Conservation (phyloP, 2,113 vertebrate genomes). For the Melanerpes formicivorus region DNA sequence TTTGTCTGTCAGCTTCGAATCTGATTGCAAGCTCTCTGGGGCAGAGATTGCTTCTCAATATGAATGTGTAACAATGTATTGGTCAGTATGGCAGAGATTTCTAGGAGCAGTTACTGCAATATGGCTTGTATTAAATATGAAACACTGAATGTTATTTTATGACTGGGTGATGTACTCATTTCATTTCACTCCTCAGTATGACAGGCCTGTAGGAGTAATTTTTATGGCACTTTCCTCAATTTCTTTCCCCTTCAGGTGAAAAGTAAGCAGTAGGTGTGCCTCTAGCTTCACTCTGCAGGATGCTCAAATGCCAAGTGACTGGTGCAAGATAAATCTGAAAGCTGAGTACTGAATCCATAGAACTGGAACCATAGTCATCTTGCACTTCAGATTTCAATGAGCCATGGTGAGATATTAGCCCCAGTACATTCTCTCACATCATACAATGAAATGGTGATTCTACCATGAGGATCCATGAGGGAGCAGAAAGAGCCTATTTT, state of each 20-base stretch:
- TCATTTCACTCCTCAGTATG: not conserved
- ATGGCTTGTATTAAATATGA: not conserved
- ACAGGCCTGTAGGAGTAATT: not conserved
- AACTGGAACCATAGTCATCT: not conserved
- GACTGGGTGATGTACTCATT: not conserved
- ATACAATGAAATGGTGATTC: not conserved
- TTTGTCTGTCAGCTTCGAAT: not conserved
- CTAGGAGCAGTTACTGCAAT: not conserved
- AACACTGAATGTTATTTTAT: not conserved
- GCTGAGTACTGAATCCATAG: not conserved
- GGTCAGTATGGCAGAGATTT: not conserved
- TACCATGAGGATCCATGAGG: not conserved
- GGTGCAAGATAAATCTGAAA: not conserved
- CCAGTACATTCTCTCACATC: not conserved
- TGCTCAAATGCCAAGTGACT: not conserved
- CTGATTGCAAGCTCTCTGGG: conserved; percentile 4
- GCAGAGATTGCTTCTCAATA: not conserved
- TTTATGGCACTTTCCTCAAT: not conserved
- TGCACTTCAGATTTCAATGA: conserved; percentile 1
- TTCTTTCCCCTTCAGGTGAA: not conserved
- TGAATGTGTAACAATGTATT: not conserved
- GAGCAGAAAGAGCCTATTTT: not conserved
- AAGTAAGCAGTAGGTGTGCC: not conserved
- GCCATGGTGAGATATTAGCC: not conserved
- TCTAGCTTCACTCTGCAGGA: not conserved